Evolutionary conservation across 2,888 invertebrate species (phyloP).

Genomic region (Chromoteleia sp.): DNA sequence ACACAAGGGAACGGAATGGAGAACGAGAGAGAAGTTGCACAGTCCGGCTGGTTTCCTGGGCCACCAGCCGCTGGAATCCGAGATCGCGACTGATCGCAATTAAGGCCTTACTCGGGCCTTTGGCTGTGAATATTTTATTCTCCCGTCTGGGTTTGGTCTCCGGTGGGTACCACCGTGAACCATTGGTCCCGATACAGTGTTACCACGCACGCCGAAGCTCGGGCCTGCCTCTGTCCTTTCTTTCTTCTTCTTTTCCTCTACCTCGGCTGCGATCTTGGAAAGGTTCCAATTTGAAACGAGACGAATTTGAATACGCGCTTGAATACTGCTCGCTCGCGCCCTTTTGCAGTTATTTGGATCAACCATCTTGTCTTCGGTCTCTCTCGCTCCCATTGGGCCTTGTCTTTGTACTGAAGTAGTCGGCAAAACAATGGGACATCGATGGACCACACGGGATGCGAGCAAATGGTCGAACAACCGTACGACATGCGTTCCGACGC

Average conservation of each 20-base stretch:
- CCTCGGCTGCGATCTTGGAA: conserved; percentile 62
- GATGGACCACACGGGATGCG: conserved; percentile 85
- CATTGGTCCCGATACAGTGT: conserved; percentile 53
- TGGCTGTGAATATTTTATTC: conserved; percentile 84
- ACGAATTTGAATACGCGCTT: conserved; percentile 83
- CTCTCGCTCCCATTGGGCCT: conserved; percentile 50
- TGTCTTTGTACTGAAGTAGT: conserved; percentile 55
- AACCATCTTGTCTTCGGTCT: conserved; percentile 44
- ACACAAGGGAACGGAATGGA: conserved; percentile 46
- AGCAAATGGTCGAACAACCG: conserved; percentile 85
- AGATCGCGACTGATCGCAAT: conserved; percentile 85
- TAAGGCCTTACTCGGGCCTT: conserved; percentile 81
- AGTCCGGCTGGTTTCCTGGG: conserved; percentile 75
- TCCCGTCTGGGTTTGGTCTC: conserved; percentile 57
- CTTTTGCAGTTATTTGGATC: conserved; percentile 64
- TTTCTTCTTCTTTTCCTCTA: conserved; percentile 31
- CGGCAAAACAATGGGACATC: conserved; percentile 83
- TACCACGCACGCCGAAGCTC: conserved; percentile 62
- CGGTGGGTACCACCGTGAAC: conserved; percentile 56
- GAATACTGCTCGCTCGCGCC: conserved; percentile 58
- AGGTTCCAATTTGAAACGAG: conserved; percentile 82
- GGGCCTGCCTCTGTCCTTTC: conserved; percentile 5
- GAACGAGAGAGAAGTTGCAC: conserved; percentile 48
- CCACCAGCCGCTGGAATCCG: conserved; percentile 84
- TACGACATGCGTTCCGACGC: conserved; percentile 83